Base-by-base conservation (phyloP, 2,797 vertebrate species). In the Pyrocephalus nanus region DNA sequence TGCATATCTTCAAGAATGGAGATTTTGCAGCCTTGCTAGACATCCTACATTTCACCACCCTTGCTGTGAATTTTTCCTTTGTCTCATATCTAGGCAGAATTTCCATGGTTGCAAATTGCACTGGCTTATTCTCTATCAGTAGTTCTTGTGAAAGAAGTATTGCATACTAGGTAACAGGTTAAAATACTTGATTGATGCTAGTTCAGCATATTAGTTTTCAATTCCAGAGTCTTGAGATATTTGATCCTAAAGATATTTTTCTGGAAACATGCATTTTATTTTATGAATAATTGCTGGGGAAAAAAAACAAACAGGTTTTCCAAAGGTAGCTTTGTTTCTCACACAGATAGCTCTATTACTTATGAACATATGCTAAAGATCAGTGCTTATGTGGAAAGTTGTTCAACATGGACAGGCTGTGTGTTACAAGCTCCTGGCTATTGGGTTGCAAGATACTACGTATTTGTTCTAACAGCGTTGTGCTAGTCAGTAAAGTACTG, bases 201-300 rank as follows among this genome's bases (percentile, higher is more conserved):
- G 20, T 90, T 81, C 47, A 78, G 19, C 9, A 2, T 48, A 30
- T 34, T 74, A 16, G 15, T 82, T 90, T 88, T 76, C 53, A 90
- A 48, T 95, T 90, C 21, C 23, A 43, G 50, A 72, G 42, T 79
- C 40, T 61, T 80, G 42, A 48, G 42, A 36, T 55, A 42, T 54
- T 86, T 91, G 66, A 61, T 2, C 8, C 88, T 45, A 77, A 88
- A 87, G 67, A 74, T 32, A 30, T 93, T 90, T 86, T 95, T 89
- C 60, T 82, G 64, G 48, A 94, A 69, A 61, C 3, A 18, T 66
- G 43, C 14, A 16, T 74, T 54, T 75, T 66, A 65, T 93, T 88
- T 94, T 62, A 42, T 66, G 43, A 92, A 36, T 62, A n/a, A 40
- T 67, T 89, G 53, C 4, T 74, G 85, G 26, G 48, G 3, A 90